phyloP scores from a whole-genome alignment of 2,888 invertebrate species.

The Augiades crinisus region DNA sequence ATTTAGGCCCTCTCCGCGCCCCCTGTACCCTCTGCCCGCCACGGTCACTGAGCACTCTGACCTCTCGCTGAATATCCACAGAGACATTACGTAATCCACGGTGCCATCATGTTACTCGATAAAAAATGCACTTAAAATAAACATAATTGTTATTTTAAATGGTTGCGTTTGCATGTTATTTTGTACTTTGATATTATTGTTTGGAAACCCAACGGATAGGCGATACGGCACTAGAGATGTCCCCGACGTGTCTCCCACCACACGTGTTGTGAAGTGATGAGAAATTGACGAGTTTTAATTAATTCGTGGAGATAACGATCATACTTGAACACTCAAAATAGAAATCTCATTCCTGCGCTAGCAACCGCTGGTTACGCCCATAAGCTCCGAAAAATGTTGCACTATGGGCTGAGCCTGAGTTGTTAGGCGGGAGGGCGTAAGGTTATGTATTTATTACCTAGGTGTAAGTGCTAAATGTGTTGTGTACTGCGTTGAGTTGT shows the following conservation, averaged over 20 bases:
- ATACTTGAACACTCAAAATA: slow-evolving; percentile 8
- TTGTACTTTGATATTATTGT: slow-evolving; percentile 29
- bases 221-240: not conserved
- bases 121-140: slow-evolving; percentile 28
- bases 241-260: not conserved
- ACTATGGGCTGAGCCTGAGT: not conserved
- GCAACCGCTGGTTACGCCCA: not conserved
- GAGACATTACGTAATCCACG: slow-evolving; percentile 59
- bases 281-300: not conserved
- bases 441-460: slow-evolving; percentile 61
- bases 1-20: slow-evolving; percentile 28
- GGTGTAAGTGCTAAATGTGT: slow-evolving; percentile 54
- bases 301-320: not conserved
- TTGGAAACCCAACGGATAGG: not conserved
- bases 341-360: slow-evolving; percentile 1
- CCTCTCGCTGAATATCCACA: slow-evolving; percentile 63
- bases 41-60: slow-evolving; percentile 74
- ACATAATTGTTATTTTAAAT: slow-evolving; percentile 44
- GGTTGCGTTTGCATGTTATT: slow-evolving; percentile 48
- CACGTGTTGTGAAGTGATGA: not conserved
- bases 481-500: slow-evolving; percentile 42
- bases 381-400: not conserved
- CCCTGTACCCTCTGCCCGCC: slow-evolving; percentile 51
- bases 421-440: slow-evolving; percentile 33
- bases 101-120: slow-evolving; percentile 18